These are phyloP conservation scores for Caenorhabditis zanzibari DNA, from an alignment of 2,888 invertebrate genomes.

Conservation along the genomic window DNA sequence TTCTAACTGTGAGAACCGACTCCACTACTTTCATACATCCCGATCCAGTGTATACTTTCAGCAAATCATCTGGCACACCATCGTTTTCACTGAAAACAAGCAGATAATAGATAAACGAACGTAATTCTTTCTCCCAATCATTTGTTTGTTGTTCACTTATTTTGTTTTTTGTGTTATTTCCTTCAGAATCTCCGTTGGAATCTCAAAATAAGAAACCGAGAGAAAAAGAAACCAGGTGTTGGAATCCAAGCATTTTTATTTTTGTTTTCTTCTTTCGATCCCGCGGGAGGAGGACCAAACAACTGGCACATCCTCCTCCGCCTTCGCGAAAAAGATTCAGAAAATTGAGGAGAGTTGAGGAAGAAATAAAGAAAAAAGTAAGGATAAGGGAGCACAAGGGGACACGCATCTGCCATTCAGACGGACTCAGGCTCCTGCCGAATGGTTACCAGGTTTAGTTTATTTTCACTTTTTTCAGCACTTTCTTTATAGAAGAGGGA, in stretches of 20 bases:
- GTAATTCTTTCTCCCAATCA: background rate
- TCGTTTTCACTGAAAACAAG: constrained; percentile 48
- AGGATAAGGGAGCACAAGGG: constrained; percentile 36
- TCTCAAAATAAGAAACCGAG: background rate
- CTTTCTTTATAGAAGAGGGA: too few species aligned
- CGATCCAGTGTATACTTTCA: constrained; percentile 49
- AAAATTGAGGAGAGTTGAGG: background rate
- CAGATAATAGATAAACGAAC: constrained; percentile 25
- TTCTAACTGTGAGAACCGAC: constrained; percentile 34
- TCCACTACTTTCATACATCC: constrained; percentile 36
- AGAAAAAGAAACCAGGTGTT: constrained; percentile 51
- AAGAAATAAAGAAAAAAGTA: constrained; percentile 10
- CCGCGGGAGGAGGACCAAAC: constrained; percentile 54
- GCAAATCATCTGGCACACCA: constrained; percentile 53
- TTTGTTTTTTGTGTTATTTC: constrained; percentile 10
- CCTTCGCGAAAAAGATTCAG: constrained; percentile 36
- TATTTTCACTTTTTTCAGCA: constrained; percentile 11
- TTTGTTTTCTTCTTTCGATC: constrained; percentile 53
- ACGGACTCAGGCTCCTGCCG: constrained; percentile 36
- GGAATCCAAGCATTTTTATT: constrained; percentile 56
- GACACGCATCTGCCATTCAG: constrained; percentile 54
- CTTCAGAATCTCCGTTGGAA: constrained; percentile 5
- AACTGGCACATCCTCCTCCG: constrained; percentile 61
- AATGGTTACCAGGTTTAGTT: constrained; percentile 61
- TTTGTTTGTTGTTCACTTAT: constrained; percentile 37